phyloP scores from a whole-genome alignment of 2,113 vertebrate species.

The Pardalotus punctatus region DNA sequence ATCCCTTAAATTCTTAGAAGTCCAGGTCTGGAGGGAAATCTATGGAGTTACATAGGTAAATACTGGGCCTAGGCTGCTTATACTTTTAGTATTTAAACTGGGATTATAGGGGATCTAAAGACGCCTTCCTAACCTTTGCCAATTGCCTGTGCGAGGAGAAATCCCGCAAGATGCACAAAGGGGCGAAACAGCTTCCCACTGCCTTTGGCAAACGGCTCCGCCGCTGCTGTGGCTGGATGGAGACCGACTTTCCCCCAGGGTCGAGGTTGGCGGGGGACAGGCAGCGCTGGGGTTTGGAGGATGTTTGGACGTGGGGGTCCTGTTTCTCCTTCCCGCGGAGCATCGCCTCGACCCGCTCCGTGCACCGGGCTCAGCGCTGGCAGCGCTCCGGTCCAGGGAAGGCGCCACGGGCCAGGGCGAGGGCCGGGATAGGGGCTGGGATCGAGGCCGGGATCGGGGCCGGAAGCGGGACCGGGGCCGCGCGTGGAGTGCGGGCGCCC shows the following conservation, averaged over 20 bases:
- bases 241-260: not conserved
- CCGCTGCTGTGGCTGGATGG: not conserved
- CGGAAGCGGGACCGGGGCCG: not conserved
- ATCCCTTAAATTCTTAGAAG: slow-evolving; percentile 31
- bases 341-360: not conserved
- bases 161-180: not conserved
- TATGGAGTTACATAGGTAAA: slow-evolving; percentile 61
- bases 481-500: not conserved
- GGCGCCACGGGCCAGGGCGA: too few species aligned
- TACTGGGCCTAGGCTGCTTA: slow-evolving; percentile 56
- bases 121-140: slow-evolving; percentile 70
- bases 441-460: not conserved
- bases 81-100: slow-evolving; percentile 73
- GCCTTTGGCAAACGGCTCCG: not conserved
- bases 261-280: not conserved
- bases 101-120: slow-evolving; percentile 61
- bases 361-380: not conserved
- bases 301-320: too few species aligned
- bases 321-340: not conserved
- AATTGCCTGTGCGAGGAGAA: slow-evolving; percentile 44
- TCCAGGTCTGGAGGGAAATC: slow-evolving; percentile 47
- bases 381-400: not conserved
- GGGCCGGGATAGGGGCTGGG: not conserved
- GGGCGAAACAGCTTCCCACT: not conserved
- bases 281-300: not conserved